Evolutionary conservation across 2,888 invertebrate genomes (phyloP).

Genomic region (Heliconius ismenius): DNA sequence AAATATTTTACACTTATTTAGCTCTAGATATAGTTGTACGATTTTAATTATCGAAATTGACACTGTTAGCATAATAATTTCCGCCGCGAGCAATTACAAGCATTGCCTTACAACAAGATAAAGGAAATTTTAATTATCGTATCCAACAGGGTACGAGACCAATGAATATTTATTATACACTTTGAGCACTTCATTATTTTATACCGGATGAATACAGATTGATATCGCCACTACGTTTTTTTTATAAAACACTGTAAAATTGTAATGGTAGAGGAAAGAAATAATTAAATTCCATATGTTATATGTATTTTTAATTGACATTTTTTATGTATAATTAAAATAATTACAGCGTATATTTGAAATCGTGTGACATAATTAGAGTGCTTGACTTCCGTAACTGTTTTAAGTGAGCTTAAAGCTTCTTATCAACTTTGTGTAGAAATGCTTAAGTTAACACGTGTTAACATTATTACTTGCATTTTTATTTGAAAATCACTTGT

Average conservation of each 20-base stretch:
- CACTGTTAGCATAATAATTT: constrained; percentile 32
- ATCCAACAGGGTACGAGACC: constrained; percentile 21
- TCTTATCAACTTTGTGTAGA: neutral
- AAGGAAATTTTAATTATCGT: constrained; percentile 31
- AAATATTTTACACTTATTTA: constrained; percentile 9
- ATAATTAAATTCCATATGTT: constrained; percentile 14
- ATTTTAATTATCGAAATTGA: constrained; percentile 27
- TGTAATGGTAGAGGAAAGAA: constrained; percentile 22
- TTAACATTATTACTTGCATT: constrained; percentile 22
- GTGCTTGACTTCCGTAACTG: constrained; percentile 16
- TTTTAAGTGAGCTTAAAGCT: neutral
- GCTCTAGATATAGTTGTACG: constrained; percentile 1
- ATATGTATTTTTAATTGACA: constrained; percentile 18
- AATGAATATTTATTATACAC: constrained; percentile 32
- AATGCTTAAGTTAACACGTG: constrained; percentile 1
- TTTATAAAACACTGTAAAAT: constrained; percentile 22
- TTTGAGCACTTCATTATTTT: constrained; percentile 19
- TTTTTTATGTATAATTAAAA: constrained; percentile 21
- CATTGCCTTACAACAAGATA: constrained; percentile 24
- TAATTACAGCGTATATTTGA: constrained; percentile 19
- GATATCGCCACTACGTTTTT: constrained; percentile 1
- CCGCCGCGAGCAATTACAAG: constrained; percentile 30
- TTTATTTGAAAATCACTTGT: constrained; percentile 18
- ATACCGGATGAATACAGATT: constrained; percentile 26
- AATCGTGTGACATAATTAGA: constrained; percentile 23